A percentile compares a stretch with the other conserved stretches of the same genome.
Evolutionary conservation across 1,140 invertebrate species (phyloP).

Genomic region (Lanistes nyassanus): DNA sequence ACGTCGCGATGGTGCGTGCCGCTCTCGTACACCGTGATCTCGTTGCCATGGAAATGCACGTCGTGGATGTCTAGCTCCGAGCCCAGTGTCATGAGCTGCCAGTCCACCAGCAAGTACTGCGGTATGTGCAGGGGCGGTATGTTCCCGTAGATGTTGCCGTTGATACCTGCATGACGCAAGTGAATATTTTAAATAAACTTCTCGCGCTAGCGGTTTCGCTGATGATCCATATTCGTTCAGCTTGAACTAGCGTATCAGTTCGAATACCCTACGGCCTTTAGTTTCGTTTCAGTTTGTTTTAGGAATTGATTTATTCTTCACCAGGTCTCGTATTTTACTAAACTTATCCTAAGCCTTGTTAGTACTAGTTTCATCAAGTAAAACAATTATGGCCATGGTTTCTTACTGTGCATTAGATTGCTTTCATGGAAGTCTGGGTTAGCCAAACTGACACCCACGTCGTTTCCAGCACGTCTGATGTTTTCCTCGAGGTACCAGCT

Average conservation of each 20-base stretch:
- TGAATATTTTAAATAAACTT: too few species aligned
- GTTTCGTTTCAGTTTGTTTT: too few species aligned
- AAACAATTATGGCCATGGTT: background rate
- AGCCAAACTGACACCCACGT: conserved; percentile 21
- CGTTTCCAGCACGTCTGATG: conserved; percentile 29
- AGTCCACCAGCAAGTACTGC: conserved; percentile 46
- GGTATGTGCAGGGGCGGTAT: conserved; percentile 46
- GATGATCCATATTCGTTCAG: too few species aligned
- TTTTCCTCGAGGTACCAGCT: conserved; percentile 52
- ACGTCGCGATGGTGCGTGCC: conserved; percentile 29
- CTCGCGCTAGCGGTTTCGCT: too few species aligned
- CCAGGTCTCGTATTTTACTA: too few species aligned
- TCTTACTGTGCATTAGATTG: conserved; percentile 45
- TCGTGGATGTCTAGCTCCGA: conserved; percentile 57
- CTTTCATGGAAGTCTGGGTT: conserved; percentile 45
- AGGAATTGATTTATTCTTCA: too few species aligned
- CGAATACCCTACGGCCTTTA: too few species aligned
- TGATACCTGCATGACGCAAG: conserved; percentile 33
- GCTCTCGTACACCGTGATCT: conserved; percentile 33
- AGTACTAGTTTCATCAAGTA: too few species aligned
- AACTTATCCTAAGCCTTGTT: too few species aligned
- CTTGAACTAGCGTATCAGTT: too few species aligned
- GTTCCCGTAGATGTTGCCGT: conserved; percentile 53
- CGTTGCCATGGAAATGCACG: conserved; percentile 58
- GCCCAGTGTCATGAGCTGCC: conserved; percentile 50